A percentile compares a stretch with the other conserved stretches of the same genome.
Conservation (phyloP, 2,888 invertebrate species). For the Acronicta aceris region DNA sequence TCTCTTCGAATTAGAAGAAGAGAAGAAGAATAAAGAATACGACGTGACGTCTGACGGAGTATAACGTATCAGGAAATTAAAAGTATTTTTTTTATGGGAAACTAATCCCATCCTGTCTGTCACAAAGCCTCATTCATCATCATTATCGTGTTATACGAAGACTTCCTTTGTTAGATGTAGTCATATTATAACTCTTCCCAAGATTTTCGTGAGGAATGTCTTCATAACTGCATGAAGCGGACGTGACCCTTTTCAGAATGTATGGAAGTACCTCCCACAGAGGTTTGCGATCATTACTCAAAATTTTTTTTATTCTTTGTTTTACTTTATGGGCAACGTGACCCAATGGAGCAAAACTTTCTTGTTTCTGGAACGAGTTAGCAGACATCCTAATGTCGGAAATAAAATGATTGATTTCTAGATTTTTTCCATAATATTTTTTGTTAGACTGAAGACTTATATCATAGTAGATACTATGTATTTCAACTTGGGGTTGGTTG, state of each 20-base stretch:
- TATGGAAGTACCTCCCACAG: conserved; percentile 13
- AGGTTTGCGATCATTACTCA: not conserved
- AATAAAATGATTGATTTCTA: conserved; percentile 39
- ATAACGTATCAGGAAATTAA: not conserved
- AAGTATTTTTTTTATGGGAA: not conserved
- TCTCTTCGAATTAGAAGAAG: no score
- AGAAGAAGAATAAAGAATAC: not conserved
- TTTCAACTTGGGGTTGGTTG: conserved; percentile 27
- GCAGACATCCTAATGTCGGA: conserved; percentile 11
- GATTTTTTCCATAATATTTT: conserved; percentile 27
- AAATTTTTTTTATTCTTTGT: conserved; percentile 1
- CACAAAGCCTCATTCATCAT: conserved; percentile 27
- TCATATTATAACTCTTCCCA: conserved; percentile 6
- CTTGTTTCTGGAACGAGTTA: conserved; percentile 7
- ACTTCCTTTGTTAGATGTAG: conserved; percentile 13
- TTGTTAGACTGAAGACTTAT: conserved; percentile 13
- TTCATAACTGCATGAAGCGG: conserved; percentile 35
- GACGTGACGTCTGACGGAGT: not conserved
- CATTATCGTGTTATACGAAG: conserved; percentile 23
- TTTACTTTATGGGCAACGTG: conserved; percentile 2
- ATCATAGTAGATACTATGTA: conserved; percentile 11
- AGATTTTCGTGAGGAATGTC: conserved; percentile 40
- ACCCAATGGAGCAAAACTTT: conserved; percentile 2
- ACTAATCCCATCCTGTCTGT: not conserved
- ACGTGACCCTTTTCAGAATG: conserved; percentile 43